A percentile compares a stretch with the other conserved stretches of the same genome.
These are phyloP conservation scores for Oreotragus oreotragus DNA, from an alignment of 2,113 vertebrate species.

Conservation along the genomic window DNA sequence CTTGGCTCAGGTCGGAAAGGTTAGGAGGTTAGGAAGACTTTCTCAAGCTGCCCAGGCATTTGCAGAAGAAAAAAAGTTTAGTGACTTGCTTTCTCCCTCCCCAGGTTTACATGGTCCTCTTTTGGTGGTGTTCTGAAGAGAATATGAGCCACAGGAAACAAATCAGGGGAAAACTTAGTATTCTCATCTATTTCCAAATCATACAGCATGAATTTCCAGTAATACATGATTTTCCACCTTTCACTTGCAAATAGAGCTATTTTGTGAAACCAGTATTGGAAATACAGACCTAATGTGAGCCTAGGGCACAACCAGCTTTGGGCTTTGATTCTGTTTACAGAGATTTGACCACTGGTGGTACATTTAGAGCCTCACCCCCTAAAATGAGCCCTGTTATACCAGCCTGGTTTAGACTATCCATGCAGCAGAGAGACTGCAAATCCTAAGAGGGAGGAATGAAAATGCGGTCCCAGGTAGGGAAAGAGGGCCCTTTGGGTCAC, in stretches of 20 bases:
- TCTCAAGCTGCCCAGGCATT: neutral
- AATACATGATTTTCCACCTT: neutral
- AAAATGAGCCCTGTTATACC: neutral
- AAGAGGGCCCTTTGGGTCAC: neutral
- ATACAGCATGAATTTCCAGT: neutral
- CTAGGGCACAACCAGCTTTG: neutral
- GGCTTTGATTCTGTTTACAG: neutral
- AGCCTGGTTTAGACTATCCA: neutral
- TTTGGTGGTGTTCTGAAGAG: neutral
- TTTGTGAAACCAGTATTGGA: neutral
- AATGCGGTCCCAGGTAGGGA: neutral
- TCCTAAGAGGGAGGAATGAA: neutral
- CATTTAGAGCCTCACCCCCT: neutral
- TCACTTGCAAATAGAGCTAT: neutral
- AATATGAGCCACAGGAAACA: neutral
- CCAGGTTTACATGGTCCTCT: neutral
- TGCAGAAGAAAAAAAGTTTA: neutral
- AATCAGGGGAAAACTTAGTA: neutral
- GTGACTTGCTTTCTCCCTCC: neutral
- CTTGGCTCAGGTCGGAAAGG: neutral
- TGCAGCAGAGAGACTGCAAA: neutral
- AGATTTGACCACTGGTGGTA: neutral
- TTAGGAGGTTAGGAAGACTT: neutral
- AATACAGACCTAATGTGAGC: neutral
- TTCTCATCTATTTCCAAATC: neutral